phyloP scores from a whole-genome alignment of 2,113 vertebrate genomes.

The Daphoenositta chrysoptera region DNA sequence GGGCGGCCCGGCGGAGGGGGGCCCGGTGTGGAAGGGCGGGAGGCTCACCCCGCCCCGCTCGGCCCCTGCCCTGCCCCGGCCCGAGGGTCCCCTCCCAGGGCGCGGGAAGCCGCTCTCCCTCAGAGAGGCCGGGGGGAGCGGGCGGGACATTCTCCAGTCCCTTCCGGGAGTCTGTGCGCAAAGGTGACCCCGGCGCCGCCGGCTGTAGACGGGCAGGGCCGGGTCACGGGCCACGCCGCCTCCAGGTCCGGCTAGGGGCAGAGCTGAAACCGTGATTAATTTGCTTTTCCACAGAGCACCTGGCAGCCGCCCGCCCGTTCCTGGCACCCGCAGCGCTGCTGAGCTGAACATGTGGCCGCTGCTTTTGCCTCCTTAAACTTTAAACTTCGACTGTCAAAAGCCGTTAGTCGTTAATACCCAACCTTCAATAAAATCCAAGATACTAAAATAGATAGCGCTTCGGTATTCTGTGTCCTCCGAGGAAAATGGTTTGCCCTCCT shows the following conservation, averaged over 20 bases:
- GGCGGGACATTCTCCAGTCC: accelerated
- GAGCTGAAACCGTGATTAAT: background rate
- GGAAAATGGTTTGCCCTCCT: background rate
- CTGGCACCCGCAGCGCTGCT: background rate
- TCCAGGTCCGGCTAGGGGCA: background rate
- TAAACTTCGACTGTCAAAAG: background rate
- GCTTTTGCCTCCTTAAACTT: background rate
- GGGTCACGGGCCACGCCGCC: background rate
- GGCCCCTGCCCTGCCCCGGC: background rate
- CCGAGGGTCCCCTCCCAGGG: background rate
- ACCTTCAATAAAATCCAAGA: background rate
- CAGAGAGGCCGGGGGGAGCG: accelerated
- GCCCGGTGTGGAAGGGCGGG: accelerated
- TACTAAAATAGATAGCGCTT: background rate
- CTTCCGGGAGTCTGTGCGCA: accelerated
- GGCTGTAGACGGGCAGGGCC: accelerated
- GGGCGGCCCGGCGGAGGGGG: accelerated
- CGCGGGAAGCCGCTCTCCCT: background rate
- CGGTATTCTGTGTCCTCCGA: background rate
- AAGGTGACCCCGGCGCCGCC: accelerated
- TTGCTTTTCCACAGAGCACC: background rate
- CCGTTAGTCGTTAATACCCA: background rate
- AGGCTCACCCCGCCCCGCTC: background rate
- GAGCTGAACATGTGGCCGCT: background rate
- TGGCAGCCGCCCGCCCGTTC: background rate